Percentiles rank a stretch among this genome's conserved stretches.
Conservation (phyloP, 2,888 invertebrate genomes). For the Teleiodes luculella region DNA sequence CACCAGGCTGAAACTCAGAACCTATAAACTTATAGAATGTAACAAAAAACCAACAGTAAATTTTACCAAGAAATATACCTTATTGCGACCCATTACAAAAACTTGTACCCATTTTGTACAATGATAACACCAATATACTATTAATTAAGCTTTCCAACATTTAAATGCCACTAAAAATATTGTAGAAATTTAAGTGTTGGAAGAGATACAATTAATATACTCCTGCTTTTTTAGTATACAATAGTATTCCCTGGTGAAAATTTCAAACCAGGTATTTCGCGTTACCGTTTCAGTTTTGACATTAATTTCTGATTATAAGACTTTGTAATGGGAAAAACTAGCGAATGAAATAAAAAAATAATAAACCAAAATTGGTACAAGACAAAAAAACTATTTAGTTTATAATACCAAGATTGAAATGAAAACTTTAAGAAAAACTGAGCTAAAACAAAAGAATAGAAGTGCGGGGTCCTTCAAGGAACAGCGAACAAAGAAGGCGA, state of each 20-base stretch:
- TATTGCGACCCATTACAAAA: not conserved
- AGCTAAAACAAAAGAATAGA: conserved; percentile 39
- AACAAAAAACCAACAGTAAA: not conserved
- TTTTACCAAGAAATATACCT: too few species aligned
- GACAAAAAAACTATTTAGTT: not conserved
- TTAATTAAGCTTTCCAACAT: too few species aligned
- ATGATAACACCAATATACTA: too few species aligned
- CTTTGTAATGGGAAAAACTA: not conserved
- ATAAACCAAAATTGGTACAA: not conserved
- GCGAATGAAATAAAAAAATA: not conserved
- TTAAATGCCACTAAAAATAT: too few species aligned
- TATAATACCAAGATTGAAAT: conserved; percentile 22
- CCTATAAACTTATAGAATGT: conserved; percentile 2
- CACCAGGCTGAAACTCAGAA: not conserved
- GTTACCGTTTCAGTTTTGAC: too few species aligned
- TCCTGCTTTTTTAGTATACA: too few species aligned
- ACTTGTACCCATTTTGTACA: too few species aligned
- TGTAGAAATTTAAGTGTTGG: too few species aligned
- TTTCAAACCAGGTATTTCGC: too few species aligned
- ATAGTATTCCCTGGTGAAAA: too few species aligned
- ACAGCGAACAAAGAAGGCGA: conserved; percentile 28
- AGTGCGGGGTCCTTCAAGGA: conserved; percentile 43
- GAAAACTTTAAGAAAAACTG: conserved; percentile 29
- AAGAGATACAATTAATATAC: too few species aligned
- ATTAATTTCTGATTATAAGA: not conserved